These are phyloP conservation scores for Hipparchia sbordonii DNA, from an alignment of 2,888 invertebrate species.

Conservation along the genomic window DNA sequence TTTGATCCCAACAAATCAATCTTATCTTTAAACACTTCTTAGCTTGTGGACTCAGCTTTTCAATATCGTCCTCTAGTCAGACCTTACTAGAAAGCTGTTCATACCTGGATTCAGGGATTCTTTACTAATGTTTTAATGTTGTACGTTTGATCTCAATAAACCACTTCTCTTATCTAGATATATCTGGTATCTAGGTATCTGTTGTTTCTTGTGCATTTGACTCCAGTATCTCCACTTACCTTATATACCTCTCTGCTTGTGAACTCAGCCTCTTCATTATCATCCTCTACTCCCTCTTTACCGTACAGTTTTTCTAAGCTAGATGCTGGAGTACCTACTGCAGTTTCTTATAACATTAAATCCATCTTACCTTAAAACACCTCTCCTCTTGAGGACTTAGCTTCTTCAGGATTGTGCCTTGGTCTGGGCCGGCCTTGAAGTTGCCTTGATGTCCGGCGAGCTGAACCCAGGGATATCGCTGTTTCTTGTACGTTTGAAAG, in stretches of 20 bases:
- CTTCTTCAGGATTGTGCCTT: slow-evolving; percentile 97
- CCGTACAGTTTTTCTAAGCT: not conserved
- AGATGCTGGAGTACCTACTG: too few species aligned
- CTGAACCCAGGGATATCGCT: slow-evolving; percentile 98
- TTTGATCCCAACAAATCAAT: not conserved
- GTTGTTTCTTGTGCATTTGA: too few species aligned
- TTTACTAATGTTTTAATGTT: too few species aligned
- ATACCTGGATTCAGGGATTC: too few species aligned
- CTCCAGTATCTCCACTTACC: too few species aligned
- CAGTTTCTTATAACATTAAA: not conserved
- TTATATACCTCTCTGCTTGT: too few species aligned
- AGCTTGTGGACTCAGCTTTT: slow-evolving; percentile 96
- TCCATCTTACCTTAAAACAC: slow-evolving; percentile 87
- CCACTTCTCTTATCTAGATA: too few species aligned
- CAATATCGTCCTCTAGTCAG: slow-evolving; percentile 83
- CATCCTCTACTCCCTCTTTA: slow-evolving; percentile 52
- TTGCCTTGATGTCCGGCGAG: slow-evolving; percentile 97
- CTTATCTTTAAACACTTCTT: slow-evolving; percentile 91
- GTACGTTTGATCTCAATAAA: too few species aligned
- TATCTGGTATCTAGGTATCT: too few species aligned
- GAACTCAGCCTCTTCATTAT: too few species aligned
- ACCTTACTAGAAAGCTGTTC: too few species aligned
- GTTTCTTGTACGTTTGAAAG: slow-evolving; percentile 98
- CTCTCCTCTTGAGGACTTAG: slow-evolving; percentile 94
- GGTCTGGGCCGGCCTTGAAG: slow-evolving; percentile 96